Percentiles rank a stretch among this genome's conserved stretches.
Evolutionary conservation across 1,140 invertebrate species (phyloP).

Genomic region (Euura saliciscinereae): DNA sequence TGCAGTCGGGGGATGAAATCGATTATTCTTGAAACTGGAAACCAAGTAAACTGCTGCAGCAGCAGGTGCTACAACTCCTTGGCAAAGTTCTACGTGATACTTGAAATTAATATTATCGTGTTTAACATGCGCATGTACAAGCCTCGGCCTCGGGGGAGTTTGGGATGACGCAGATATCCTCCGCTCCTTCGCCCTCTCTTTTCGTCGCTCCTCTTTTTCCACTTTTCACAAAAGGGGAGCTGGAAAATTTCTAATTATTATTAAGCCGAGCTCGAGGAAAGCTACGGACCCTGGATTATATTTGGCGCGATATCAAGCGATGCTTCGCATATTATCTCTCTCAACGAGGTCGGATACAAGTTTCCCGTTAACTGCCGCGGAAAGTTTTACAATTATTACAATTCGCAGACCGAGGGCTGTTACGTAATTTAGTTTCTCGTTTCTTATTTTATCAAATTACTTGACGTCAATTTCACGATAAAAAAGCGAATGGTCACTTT

Average conservation of each 20-base stretch:
- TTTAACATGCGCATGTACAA: no score
- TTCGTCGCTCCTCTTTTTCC: no score
- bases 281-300: background rate
- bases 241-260: background rate
- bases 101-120: background rate
- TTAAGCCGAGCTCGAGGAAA: background rate
- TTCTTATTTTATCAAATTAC: no score
- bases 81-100: background rate
- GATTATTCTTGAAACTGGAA: background rate
- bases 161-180: no score
- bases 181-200: no score
- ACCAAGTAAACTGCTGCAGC: background rate
- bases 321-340: background rate
- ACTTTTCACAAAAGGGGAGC: no score
- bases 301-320: constrained; percentile 6
- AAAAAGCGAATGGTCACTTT: background rate
- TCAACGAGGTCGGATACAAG: background rate
- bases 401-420: background rate
- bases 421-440: background rate
- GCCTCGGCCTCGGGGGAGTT: no score
- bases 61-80: no score
- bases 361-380: background rate
- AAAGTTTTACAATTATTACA: constrained; percentile 1
- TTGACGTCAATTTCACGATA: no score
- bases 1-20: background rate